Evolutionary conservation across 2,797 vertebrate genomes (phyloP).

Genomic region (Garrulus glandarius): DNA sequence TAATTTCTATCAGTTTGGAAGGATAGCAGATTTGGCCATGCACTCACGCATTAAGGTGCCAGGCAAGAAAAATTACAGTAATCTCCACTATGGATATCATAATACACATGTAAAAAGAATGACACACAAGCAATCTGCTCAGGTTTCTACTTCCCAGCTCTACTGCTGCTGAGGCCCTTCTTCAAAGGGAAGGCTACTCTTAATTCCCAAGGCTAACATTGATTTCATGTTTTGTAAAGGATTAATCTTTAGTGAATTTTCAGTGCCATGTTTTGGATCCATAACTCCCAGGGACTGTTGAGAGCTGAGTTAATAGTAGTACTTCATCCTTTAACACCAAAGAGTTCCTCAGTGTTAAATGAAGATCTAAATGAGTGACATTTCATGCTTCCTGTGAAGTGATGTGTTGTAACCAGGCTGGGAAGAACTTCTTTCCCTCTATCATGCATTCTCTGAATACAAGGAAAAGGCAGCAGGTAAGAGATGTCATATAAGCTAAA

Average conservation of each 20-base stretch:
- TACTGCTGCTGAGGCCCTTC: neutral
- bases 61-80: conserved; percentile 1
- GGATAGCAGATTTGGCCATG: neutral
- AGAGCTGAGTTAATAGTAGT: neutral
- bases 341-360: neutral
- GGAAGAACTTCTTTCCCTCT: neutral
- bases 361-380: neutral
- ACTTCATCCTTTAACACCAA: neutral
- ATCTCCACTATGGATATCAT: conserved; percentile 4
- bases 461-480: neutral
- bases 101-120: neutral
- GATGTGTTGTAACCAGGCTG: neutral
- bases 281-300: neutral
- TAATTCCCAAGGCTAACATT: conserved; percentile 8
- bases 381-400: neutral
- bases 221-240: neutral
- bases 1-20: neutral
- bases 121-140: neutral
- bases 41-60: neutral
- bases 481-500: neutral
- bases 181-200: neutral
- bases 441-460: neutral
- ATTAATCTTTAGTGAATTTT: neutral
- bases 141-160: neutral
- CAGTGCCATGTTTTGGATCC: neutral